These are phyloP conservation scores for Channa maculata DNA, from an alignment of 2,113 vertebrate genomes.

Conservation along the genomic window DNA sequence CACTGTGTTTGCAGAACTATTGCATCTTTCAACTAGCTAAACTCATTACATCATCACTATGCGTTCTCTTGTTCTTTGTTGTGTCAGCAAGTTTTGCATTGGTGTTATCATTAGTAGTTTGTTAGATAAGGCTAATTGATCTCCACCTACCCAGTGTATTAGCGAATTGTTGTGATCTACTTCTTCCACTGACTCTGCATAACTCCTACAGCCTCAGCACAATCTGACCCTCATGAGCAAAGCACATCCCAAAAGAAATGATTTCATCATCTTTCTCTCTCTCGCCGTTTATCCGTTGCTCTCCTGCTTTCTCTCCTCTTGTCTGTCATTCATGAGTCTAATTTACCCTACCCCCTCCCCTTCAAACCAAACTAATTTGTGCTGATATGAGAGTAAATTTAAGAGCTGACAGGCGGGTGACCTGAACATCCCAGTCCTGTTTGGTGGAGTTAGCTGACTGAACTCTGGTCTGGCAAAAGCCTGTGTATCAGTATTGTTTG, in stretches of 20 bases:
- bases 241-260: slow-evolving; percentile 65
- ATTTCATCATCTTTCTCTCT: slow-evolving; percentile 68
- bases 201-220: slow-evolving; percentile 75
- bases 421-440: slow-evolving; percentile 52
- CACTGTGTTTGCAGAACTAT: slow-evolving; percentile 52
- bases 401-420: slow-evolving; percentile 61
- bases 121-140: slow-evolving; percentile 82
- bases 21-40: slow-evolving; percentile 54
- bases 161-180: slow-evolving; percentile 66
- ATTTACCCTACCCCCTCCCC: slow-evolving; percentile 7
- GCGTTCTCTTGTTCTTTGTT: slow-evolving; percentile 52
- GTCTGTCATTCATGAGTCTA: slow-evolving; percentile 49
- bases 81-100: slow-evolving; percentile 63
- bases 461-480: slow-evolving; percentile 40
- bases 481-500: slow-evolving; percentile 65
- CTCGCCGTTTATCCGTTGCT: slow-evolving; percentile 35
- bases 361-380: slow-evolving; percentile 46
- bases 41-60: slow-evolving; percentile 72
- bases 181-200: slow-evolving; percentile 78
- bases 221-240: slow-evolving; percentile 72
- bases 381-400: slow-evolving; percentile 68
- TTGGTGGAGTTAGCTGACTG: slow-evolving; percentile 54
- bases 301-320: slow-evolving; percentile 29
- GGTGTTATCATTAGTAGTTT: slow-evolving; percentile 78
- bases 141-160: slow-evolving; percentile 70